Conservation (phyloP, 2,113 vertebrate genomes). For the Halichoeres trimaculatus region DNA sequence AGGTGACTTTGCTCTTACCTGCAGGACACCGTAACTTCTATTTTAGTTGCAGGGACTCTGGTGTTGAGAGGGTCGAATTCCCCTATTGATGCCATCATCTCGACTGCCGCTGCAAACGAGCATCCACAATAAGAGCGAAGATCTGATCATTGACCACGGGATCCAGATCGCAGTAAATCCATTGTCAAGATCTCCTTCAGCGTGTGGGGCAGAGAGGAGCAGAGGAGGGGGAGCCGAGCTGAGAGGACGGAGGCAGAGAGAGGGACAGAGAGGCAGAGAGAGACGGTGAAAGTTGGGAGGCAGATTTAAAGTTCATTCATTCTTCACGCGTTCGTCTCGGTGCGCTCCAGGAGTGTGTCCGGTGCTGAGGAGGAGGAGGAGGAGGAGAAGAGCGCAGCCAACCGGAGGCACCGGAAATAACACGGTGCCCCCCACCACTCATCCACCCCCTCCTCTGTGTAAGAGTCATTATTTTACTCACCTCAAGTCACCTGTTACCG, state of each 20-base stretch:
- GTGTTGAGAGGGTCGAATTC: slow-evolving; percentile 88
- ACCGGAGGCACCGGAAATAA: slow-evolving; percentile 34
- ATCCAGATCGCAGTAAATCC: slow-evolving; percentile 62
- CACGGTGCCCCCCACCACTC: slow-evolving; percentile 2
- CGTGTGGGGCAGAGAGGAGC: slow-evolving; percentile 10
- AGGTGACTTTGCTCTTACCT: slow-evolving; percentile 82
- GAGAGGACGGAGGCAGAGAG: neutral
- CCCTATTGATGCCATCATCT: slow-evolving; percentile 90
- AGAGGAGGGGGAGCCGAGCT: neutral
- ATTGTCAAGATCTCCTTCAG: slow-evolving; percentile 45
- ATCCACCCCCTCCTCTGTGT: neutral
- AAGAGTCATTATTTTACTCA: neutral
- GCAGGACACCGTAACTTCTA: slow-evolving; percentile 95
- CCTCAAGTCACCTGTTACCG: neutral
- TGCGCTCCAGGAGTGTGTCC: slow-evolving; percentile 49
- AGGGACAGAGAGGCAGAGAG: neutral
- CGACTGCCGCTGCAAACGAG: slow-evolving; percentile 43
- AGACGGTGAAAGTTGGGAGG: slow-evolving; percentile 57
- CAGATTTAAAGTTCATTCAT: slow-evolving; percentile 74
- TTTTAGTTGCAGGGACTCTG: slow-evolving; percentile 93
- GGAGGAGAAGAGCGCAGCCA: slow-evolving; percentile 58
- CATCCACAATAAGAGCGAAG: slow-evolving; percentile 36
- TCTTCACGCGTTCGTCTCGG: slow-evolving; percentile 32
- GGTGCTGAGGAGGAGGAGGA: slow-evolving; percentile 53
- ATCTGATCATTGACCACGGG: slow-evolving; percentile 38